Base-by-base conservation (phyloP, 2,113 vertebrate genomes). In the Drymodes brunneopygia region DNA sequence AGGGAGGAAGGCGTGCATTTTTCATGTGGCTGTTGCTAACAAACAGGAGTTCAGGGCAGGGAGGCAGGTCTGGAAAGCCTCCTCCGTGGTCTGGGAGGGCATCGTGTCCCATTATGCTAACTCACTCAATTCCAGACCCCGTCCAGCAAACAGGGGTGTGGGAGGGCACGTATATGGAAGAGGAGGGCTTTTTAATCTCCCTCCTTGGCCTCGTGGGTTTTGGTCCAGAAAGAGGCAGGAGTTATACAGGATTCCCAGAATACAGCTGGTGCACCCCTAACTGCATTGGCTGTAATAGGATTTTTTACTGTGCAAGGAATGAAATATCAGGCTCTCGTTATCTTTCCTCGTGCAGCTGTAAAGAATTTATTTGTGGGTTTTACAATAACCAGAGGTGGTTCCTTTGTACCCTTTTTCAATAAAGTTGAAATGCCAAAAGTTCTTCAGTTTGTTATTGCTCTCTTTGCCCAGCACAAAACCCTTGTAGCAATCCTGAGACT, bases 361-460 rank as follows among this genome's bases (percentile, higher is more conserved):
- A 97, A 94, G 92, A 94, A 93, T 96, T 97, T 97, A 95, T 95
- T 93, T 87, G 87, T 93, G 90, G 86, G 88, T 93, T 96, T 96
- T 96, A 96, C 75, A 96, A 91, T 92, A 88, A 95, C 92, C 95
- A 97, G 93, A 92, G 90, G 93, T 96, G 94, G 75, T 83, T 96
- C 88, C 93, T 95, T 86, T 88, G 90, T 88, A 94, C 82, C 90
- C 64, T 95, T 95, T 95, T 83, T 54, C 93, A 91, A 95, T 81
- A 93, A 92, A 93, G 88, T 83, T 90, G 85, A 90, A 92, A 90
- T 62, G 72, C 71, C 62, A 83, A 22, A 92, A 94, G 86, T 95
- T 94, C 88, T 36, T 77, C 25, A 3, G 72, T 61, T 93, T 70
- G 90, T 94, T 95, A 77, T 88, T 95, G 70, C 79, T 90, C 72